Conservation (phyloP, 2,888 invertebrate species). For the Taenaris catops region DNA sequence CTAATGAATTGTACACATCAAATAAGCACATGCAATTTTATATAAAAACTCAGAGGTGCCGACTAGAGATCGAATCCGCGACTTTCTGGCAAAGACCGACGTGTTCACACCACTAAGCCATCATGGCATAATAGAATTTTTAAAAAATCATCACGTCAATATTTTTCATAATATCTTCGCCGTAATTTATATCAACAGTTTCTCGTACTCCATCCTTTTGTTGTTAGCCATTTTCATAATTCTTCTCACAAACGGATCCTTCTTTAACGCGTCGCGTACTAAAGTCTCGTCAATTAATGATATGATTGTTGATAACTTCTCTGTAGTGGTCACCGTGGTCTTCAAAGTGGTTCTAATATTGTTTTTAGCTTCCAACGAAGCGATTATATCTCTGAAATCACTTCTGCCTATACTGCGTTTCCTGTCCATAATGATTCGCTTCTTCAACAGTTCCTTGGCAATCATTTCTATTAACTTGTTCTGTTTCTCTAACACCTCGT, state of each 20-base stretch:
- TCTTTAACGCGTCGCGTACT: conserved; percentile 36
- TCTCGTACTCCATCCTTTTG: conserved; percentile 36
- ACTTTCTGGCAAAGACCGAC: too few species aligned
- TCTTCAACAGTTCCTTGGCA: conserved; percentile 1
- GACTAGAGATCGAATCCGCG: too few species aligned
- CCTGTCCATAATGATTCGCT: background rate
- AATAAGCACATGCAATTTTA: too few species aligned
- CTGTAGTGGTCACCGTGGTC: conserved; percentile 7
- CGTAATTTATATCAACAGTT: conserved; percentile 11
- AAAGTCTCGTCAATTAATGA: conserved; percentile 44
- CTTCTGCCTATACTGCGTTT: background rate
- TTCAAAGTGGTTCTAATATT: conserved; percentile 13
- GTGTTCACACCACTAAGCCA: too few species aligned
- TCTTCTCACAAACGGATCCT: conserved; percentile 44
- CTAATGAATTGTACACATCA: too few species aligned
- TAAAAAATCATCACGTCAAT: too few species aligned
- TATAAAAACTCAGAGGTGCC: too few species aligned
- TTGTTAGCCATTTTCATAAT: conserved; percentile 42
- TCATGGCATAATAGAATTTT: too few species aligned
- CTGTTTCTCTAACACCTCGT: conserved; percentile 26
- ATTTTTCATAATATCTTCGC: too few species aligned
- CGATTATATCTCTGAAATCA: conserved; percentile 12
- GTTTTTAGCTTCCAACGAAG: conserved; percentile 11
- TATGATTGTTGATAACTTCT: conserved; percentile 27
- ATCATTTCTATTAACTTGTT: conserved; percentile 16